phyloP scores from a whole-genome alignment of 2,888 invertebrate genomes.

The Cremastinae sp. region DNA sequence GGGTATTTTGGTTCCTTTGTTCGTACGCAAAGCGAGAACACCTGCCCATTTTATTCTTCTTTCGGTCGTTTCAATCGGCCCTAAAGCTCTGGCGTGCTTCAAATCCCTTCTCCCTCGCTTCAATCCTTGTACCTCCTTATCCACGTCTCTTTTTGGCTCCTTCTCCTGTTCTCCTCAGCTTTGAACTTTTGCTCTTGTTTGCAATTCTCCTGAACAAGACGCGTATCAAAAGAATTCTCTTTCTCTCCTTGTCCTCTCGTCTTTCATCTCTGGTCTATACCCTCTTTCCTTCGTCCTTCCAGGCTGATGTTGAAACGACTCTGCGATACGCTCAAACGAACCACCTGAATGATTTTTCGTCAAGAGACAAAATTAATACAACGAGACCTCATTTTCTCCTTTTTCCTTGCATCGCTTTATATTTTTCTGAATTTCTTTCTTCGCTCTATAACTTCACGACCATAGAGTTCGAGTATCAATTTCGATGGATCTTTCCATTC shows the following conservation, averaged over 20 bases:
- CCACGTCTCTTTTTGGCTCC: constrained; percentile 14
- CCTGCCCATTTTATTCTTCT: constrained; percentile 69
- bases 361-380: too few species aligned
- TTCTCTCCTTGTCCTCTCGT: constrained; percentile 19
- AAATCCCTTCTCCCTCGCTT: constrained; percentile 8
- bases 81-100: constrained; percentile 12
- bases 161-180: background rate
- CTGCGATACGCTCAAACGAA: too few species aligned
- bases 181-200: constrained; percentile 34
- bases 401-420: background rate
- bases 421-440: too few species aligned
- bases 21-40: constrained; percentile 66
- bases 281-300: constrained; percentile 4
- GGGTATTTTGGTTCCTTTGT: constrained; percentile 66
- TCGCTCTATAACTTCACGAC: too few species aligned
- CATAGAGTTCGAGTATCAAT: too few species aligned
- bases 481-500: too few species aligned
- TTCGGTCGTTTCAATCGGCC: constrained; percentile 64
- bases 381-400: too few species aligned
- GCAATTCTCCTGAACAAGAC: constrained; percentile 19
- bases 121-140: constrained; percentile 32
- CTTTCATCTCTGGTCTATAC: constrained; percentile 11
- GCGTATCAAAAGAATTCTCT: background rate
- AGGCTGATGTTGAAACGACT: constrained; percentile 1
- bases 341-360: constrained; percentile 32